These are phyloP conservation scores for Dexiosoma caninum DNA, from an alignment of 2,888 invertebrate species.

Conservation along the genomic window DNA sequence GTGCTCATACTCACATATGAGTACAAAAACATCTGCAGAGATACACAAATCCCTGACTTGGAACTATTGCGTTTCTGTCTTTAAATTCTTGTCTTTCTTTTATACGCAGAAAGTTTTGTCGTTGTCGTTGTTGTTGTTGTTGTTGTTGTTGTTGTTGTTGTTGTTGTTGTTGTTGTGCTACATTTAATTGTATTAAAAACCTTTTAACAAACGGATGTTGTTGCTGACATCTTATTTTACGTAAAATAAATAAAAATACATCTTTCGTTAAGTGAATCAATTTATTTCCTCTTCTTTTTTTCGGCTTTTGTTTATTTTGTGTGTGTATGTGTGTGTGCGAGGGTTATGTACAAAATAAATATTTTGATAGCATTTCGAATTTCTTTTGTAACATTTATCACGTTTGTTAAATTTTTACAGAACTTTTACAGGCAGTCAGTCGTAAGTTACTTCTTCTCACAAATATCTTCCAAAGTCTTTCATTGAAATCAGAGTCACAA, in stretches of 20 bases:
- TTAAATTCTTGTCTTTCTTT: background rate
- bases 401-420: too few species aligned
- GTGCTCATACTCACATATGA: too few species aligned
- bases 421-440: too few species aligned
- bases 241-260: slow-evolving; percentile 21
- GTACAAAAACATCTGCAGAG: slow-evolving; percentile 17
- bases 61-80: background rate
- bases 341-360: too few species aligned
- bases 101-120: background rate
- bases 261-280: slow-evolving; percentile 13
- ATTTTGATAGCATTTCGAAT: too few species aligned
- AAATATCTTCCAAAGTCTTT: too few species aligned
- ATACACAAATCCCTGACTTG: background rate
- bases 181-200: slow-evolving; percentile 9
- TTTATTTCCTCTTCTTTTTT: too few species aligned
- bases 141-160: background rate
- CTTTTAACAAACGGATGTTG: slow-evolving; percentile 31
- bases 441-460: too few species aligned
- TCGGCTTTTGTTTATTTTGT: too few species aligned
- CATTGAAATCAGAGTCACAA: too few species aligned
- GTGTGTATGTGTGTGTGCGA: too few species aligned
- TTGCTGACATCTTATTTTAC: slow-evolving; percentile 26
- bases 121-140: background rate
- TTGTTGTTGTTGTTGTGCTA: slow-evolving; percentile 2
- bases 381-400: too few species aligned